Base-by-base conservation (phyloP, 2,888 invertebrate species). In the Chrysomela aeneicollis region DNA sequence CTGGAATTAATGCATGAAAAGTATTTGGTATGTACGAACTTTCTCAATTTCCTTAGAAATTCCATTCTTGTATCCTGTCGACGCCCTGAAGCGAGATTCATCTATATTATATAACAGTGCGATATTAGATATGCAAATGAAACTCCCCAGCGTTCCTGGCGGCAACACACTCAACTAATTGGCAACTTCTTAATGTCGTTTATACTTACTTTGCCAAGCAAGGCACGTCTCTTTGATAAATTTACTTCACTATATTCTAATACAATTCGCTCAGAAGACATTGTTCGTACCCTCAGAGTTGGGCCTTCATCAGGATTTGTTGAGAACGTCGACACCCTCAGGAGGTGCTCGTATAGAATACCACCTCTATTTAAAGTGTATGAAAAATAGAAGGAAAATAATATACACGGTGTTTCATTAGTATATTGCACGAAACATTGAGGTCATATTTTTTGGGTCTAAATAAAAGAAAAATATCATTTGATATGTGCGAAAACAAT, bases 131-230 rank as follows among this genome's bases (percentile, higher is more conserved):
- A 82, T 82, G 82, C 81, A 82, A 82, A 82, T 81, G 80, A 80
- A 79, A 75, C 76, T 71, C 69, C 68, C 68, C 72, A 73, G 72
- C 77, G 78, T 77, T 78, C 76, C 77, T 74, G 74, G 76, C 79
- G 79, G 79, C 80, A 77, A 78, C 80, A 80, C 80, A 79, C 79
- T 79, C 80, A 80, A 80, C 82, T 82, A 82, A 82, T 82, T 82
- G 82, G 81, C 82, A 82, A 82, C 82, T 82, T 82, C 82, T 82
- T 82, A 82, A 82, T 81, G 81, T 82, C 82, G 82, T 83, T 83
- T 83, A 82, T 82, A 82, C 82, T 82, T 83, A 82, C 82, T 82
- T 81, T 82, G 77, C 81, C 78, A 82, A 76, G 79, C 81, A 77
- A 80, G 77, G 81, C 82, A 82, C 82, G 82, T 82, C 81, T 81